Conservation (phyloP, 2,797 vertebrate species). For the Leptoclinus maculatus region DNA sequence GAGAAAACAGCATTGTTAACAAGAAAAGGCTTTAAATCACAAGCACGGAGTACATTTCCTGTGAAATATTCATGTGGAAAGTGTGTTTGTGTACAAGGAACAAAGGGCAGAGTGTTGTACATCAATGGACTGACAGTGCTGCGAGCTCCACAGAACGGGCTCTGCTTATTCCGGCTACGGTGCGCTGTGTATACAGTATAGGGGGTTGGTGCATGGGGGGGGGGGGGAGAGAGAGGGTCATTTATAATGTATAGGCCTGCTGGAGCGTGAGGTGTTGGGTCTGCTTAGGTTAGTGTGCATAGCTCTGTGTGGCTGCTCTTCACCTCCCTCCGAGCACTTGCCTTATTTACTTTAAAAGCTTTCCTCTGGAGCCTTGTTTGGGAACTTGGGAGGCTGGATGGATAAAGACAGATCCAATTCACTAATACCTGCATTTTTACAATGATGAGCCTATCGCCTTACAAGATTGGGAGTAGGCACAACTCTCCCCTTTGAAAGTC, state of each 20-base stretch:
- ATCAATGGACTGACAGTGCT: conserved; percentile 83
- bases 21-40: conserved; percentile 87
- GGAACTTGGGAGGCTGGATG: conserved; percentile 56
- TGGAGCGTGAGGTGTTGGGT: conserved; percentile 74
- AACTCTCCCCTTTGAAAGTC: conserved; percentile 61
- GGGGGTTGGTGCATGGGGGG: conserved; percentile 59
- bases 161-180: conserved; percentile 80
- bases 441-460: conserved; percentile 51
- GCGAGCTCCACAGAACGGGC: conserved; percentile 69
- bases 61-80: conserved; percentile 88
- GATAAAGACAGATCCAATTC: conserved; percentile 63
- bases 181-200: conserved; percentile 60
- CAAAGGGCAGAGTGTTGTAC: conserved; percentile 86
- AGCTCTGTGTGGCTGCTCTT: conserved; percentile 70
- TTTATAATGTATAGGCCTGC: conserved; percentile 85
- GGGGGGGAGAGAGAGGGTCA: conserved; percentile 70
- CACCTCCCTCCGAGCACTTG: conserved; percentile 63
- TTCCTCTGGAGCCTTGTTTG: conserved; percentile 69
- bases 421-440: conserved; percentile 57
- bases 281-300: conserved; percentile 71
- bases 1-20: conserved; percentile 85
- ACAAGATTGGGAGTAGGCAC: conserved; percentile 42
- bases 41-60: conserved; percentile 81
- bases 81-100: conserved; percentile 86
- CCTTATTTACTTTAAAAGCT: conserved; percentile 79